phyloP scores from a whole-genome alignment of 2,888 invertebrate genomes.

The Drosophila longiperda region DNA sequence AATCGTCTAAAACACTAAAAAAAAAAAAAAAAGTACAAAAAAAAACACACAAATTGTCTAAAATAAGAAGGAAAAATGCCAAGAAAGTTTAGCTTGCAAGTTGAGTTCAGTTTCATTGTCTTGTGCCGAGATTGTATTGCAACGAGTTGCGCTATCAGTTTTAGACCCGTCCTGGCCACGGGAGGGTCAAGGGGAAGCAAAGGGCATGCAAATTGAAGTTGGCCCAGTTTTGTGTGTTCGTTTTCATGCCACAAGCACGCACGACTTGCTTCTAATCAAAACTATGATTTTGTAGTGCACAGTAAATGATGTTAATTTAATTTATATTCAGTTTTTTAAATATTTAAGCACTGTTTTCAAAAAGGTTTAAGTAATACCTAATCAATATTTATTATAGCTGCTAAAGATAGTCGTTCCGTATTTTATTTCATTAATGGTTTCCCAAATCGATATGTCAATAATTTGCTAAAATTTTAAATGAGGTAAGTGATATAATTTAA shows the following conservation, averaged over 20 bases:
- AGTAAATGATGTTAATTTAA: neutral
- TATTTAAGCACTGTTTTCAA: too few species aligned
- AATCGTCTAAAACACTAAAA: conserved; percentile 50
- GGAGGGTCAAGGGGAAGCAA: neutral
- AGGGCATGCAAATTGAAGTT: conserved; percentile 24
- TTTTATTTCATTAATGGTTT: too few species aligned
- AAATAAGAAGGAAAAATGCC: conserved; percentile 30
- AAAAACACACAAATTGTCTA: neutral
- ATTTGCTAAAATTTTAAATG: too few species aligned
- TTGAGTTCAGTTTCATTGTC: conserved; percentile 42
- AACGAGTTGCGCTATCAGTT: conserved; percentile 49
- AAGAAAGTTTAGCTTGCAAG: conserved; percentile 60
- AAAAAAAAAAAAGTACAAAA: conserved; percentile 16
- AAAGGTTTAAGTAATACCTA: too few species aligned
- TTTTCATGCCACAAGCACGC: neutral
- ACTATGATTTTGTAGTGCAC: neutral
- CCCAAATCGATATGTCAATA: too few species aligned
- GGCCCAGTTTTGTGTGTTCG: neutral
- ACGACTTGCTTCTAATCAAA: conserved; percentile 4
- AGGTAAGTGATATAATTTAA: too few species aligned
- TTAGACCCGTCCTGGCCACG: neutral
- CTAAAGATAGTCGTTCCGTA: too few species aligned
- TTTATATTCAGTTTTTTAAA: neutral
- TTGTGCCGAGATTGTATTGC: conserved; percentile 47
- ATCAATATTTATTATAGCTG: too few species aligned